Evolutionary conservation across 2,113 vertebrate genomes (phyloP).

Genomic region (Ia io): DNA sequence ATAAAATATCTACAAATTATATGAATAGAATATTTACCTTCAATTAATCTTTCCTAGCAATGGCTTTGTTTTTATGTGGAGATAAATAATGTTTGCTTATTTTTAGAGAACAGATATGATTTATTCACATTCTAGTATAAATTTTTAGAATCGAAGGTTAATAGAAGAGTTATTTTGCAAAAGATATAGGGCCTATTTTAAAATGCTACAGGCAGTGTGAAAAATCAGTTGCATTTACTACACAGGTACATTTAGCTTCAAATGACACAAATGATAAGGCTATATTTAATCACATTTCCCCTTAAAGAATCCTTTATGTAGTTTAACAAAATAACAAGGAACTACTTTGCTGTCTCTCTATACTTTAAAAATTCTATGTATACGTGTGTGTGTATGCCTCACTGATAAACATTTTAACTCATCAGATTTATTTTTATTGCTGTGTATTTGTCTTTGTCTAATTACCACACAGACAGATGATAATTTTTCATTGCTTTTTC

Average conservation of each 20-base stretch:
- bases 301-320: neutral
- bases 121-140: constrained; percentile 13
- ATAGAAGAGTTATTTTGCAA: constrained; percentile 41
- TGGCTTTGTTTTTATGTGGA: constrained; percentile 30
- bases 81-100: constrained; percentile 46
- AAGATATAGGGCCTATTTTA: constrained; percentile 34
- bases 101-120: constrained; percentile 37
- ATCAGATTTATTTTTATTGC: neutral
- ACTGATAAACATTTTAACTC: constrained; percentile 1
- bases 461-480: neutral
- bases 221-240: constrained; percentile 5
- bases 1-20: constrained; percentile 20
- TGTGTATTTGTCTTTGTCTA: neutral
- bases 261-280: constrained; percentile 13
- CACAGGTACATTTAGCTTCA: constrained; percentile 33
- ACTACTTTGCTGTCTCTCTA: neutral
- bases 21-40: constrained; percentile 24
- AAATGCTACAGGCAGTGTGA: neutral
- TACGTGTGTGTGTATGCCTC: neutral
- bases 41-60: constrained; percentile 37
- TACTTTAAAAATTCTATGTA: neutral
- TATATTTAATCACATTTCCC: constrained; percentile 30
- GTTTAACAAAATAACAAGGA: neutral
- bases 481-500: neutral
- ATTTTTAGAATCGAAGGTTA: constrained; percentile 8